phyloP scores from a whole-genome alignment of 1,140 invertebrate genomes.

The Babylonia areolata region DNA sequence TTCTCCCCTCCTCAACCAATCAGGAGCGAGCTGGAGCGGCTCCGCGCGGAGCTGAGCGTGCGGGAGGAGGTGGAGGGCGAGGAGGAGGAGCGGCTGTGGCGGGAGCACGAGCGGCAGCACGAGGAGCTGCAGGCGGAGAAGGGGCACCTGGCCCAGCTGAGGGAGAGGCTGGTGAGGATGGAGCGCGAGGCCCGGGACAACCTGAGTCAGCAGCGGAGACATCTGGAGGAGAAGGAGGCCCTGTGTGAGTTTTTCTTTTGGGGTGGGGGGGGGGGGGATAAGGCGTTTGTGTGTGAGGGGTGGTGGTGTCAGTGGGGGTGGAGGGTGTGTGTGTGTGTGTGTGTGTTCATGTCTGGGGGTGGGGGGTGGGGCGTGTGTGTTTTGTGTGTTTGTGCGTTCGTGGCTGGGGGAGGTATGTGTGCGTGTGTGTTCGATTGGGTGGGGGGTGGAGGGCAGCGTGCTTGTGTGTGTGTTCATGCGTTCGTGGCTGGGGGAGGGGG shows the following conservation, averaged over 20 bases:
- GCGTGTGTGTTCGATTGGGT: neutral
- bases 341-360: neutral
- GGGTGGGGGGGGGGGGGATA: neutral
- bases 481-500: no score
- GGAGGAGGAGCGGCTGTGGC: slow-evolving; percentile 66
- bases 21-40: slow-evolving; percentile 63
- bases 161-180: slow-evolving; percentile 52
- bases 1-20: slow-evolving; percentile 30
- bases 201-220: slow-evolving; percentile 52
- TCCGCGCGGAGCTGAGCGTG: slow-evolving; percentile 56
- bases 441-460: neutral
- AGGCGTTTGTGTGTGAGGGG: no score
- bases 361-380: neutral
- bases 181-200: slow-evolving; percentile 54
- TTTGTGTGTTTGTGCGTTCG: neutral
- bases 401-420: no score
- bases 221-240: slow-evolving; percentile 60
- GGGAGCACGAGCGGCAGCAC: slow-evolving; percentile 58
- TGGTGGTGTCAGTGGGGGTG: no score
- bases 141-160: slow-evolving; percentile 44
- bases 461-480: neutral
- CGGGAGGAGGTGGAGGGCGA: slow-evolving; percentile 58
- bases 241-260: slow-evolving; percentile 57
- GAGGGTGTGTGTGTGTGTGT: neutral
- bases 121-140: slow-evolving; percentile 64